Conservation (phyloP, 2,888 invertebrate species). For the Drosophila cognata region DNA sequence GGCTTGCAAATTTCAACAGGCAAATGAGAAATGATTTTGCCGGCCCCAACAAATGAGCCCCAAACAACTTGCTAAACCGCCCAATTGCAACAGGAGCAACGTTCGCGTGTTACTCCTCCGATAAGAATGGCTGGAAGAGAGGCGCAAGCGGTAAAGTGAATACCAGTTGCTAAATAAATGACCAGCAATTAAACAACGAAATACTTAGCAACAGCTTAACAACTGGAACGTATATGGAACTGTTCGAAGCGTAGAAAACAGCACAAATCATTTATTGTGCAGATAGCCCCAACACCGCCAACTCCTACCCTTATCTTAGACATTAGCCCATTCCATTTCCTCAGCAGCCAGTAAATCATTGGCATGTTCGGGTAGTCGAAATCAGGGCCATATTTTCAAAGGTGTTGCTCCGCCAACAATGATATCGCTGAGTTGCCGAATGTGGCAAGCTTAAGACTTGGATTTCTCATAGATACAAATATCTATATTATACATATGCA, state of each 20-base stretch:
- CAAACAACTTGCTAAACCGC: slow-evolving; percentile 33
- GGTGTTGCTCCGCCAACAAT: slow-evolving; percentile 13
- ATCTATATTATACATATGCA: background rate
- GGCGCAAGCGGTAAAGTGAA: background rate
- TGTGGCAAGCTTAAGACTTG: background rate
- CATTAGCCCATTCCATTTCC: background rate
- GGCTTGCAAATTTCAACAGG: slow-evolving; percentile 65
- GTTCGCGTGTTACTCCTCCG: slow-evolving; percentile 36
- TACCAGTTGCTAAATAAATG: slow-evolving; percentile 63
- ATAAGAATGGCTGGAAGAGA: slow-evolving; percentile 24
- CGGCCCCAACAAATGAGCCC: slow-evolving; percentile 50
- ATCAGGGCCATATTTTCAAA: slow-evolving; percentile 7
- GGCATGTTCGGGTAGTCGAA: slow-evolving; percentile 3
- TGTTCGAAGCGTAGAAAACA: slow-evolving; percentile 4
- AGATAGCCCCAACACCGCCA: background rate
- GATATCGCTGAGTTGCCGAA: background rate
- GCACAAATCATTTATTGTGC: background rate
- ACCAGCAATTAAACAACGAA: slow-evolving; percentile 69
- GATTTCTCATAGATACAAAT: background rate
- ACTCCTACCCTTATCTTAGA: background rate
- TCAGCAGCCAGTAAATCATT: background rate
- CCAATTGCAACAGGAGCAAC: slow-evolving; percentile 20
- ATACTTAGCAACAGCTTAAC: slow-evolving; percentile 38
- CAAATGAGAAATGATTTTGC: slow-evolving; percentile 75
- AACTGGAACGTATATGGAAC: slow-evolving; percentile 38